Conservation (phyloP, 2,888 invertebrate genomes). For the Syrphus vitripennis region DNA sequence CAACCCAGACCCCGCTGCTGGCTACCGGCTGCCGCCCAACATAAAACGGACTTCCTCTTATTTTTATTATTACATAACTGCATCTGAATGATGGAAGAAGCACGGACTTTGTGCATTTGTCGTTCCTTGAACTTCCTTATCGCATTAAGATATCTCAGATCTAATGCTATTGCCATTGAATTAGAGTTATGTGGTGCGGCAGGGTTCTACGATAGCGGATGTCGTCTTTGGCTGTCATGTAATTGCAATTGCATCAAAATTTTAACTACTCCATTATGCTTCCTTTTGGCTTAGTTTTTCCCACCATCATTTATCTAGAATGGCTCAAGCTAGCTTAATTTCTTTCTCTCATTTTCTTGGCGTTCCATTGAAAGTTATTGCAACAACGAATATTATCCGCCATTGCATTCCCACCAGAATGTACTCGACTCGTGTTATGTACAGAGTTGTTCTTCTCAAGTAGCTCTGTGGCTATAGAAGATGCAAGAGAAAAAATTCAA, state of each 20-base stretch:
- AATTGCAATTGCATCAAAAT: conserved; percentile 32
- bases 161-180: neutral
- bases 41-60: neutral
- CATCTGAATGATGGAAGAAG: neutral
- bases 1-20: neutral
- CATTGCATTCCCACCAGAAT: neutral
- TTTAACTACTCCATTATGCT: conserved; percentile 31
- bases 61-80: neutral
- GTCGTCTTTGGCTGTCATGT: neutral
- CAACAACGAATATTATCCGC: conserved; percentile 26
- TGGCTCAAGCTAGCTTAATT: neutral
- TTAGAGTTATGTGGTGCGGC: neutral
- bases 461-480: neutral
- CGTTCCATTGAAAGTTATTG: neutral
- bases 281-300: conserved; percentile 12
- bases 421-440: neutral
- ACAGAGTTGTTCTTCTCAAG: conserved; percentile 4
- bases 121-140: conserved; percentile 14
- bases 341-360: neutral
- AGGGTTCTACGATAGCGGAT: neutral
- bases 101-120: neutral
- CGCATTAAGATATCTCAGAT: neutral
- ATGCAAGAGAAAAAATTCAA: neutral
- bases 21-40: neutral
- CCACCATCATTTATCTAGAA: neutral